These are phyloP conservation scores for Cryptus viduatorius DNA, from an alignment of 2,888 invertebrate genomes.

Conservation along the genomic window DNA sequence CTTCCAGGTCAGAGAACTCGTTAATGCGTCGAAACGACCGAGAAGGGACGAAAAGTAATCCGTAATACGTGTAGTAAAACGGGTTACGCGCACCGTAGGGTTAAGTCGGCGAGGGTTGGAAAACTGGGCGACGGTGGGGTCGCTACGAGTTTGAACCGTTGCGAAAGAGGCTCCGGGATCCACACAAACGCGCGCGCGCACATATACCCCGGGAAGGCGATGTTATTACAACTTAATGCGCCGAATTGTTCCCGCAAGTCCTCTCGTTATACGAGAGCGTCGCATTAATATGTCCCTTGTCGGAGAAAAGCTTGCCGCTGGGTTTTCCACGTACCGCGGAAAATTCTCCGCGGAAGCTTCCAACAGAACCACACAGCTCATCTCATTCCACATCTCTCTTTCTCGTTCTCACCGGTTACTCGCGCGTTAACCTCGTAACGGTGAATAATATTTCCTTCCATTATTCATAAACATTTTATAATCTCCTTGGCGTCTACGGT, in stretches of 20 bases:
- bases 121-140: background rate
- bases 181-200: slow-evolving; percentile 11
- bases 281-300: slow-evolving; percentile 48
- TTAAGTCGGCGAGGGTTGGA: slow-evolving; percentile 1
- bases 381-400: slow-evolving; percentile 49
- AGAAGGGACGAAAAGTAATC: slow-evolving; percentile 47
- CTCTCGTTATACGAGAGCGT: slow-evolving; percentile 27
- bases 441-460: slow-evolving; percentile 79
- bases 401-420: slow-evolving; percentile 43
- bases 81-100: slow-evolving; percentile 38
- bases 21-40: slow-evolving; percentile 6
- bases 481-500: slow-evolving; percentile 77
- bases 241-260: slow-evolving; percentile 77
- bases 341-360: slow-evolving; percentile 21
- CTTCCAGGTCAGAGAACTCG: background rate
- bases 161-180: slow-evolving; percentile 65
- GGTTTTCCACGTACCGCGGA: slow-evolving; percentile 14
- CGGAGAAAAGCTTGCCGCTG: slow-evolving; percentile 27
- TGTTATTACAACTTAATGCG: slow-evolving; percentile 80
- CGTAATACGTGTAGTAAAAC: slow-evolving; percentile 30
- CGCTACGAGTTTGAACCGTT: slow-evolving; percentile 28
- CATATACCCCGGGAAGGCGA: slow-evolving; percentile 57
- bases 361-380: slow-evolving; percentile 27
- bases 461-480: slow-evolving; percentile 83
- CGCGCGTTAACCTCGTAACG: slow-evolving; percentile 63